Percentiles rank a stretch among this genome's conserved stretches.
Conservation (phyloP, 1,140 invertebrate species). For the Neocloeon triangulifer region DNA sequence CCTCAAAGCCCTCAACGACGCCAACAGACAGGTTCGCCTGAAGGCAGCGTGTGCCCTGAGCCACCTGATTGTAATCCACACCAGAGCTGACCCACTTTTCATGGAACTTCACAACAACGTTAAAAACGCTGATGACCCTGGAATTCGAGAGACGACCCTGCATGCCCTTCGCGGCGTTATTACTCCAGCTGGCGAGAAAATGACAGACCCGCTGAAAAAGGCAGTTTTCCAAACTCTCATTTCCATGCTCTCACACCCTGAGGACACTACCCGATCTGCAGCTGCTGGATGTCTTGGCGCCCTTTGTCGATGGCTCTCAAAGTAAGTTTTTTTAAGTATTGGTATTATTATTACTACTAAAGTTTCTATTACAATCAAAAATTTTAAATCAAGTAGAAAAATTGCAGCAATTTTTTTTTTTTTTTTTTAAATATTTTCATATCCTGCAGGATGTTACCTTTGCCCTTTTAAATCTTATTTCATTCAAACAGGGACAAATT, state of each 20-base stretch:
- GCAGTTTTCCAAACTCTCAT: slow-evolving; percentile 48
- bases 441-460: slow-evolving; percentile 2
- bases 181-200: slow-evolving; percentile 64
- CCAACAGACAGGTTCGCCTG: slow-evolving; percentile 63
- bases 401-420: slow-evolving; percentile 1
- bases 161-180: slow-evolving; percentile 71
- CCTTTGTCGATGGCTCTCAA: slow-evolving; percentile 49
- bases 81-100: slow-evolving; percentile 68
- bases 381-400: too few species aligned
- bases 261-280: slow-evolving; percentile 56
- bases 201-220: slow-evolving; percentile 57
- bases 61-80: slow-evolving; percentile 77
- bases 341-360: too few species aligned
- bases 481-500: too few species aligned
- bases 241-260: slow-evolving; percentile 39
- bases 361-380: too few species aligned
- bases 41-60: slow-evolving; percentile 74
- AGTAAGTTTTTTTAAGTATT: too few species aligned
- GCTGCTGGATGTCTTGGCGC: slow-evolving; percentile 77
- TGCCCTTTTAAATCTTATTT: slow-evolving; percentile 6
- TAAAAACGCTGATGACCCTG: slow-evolving; percentile 59
- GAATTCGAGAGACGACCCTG: slow-evolving; percentile 72
- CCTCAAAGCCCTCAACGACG: slow-evolving; percentile 77
- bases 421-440: too few species aligned
- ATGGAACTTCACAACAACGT: slow-evolving; percentile 71